These are phyloP conservation scores for Pimephales promelas DNA, from an alignment of 2,113 vertebrate species.

Conservation along the genomic window DNA sequence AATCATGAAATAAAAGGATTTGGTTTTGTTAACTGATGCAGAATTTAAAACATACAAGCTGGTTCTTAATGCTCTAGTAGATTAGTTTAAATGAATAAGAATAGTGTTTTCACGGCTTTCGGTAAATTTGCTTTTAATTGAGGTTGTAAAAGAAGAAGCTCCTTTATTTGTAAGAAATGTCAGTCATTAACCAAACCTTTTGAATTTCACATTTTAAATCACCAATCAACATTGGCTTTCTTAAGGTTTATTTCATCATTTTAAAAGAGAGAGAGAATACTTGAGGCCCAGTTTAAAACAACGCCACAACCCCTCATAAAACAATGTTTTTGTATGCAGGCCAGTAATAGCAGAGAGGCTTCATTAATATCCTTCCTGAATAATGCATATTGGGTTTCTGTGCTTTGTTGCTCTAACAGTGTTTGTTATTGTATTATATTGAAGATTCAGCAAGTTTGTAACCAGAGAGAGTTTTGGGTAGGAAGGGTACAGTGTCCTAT, in stretches of 20 bases:
- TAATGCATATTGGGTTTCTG: conserved; percentile 43
- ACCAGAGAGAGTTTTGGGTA: conserved; percentile 18
- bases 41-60: neutral
- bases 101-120: conserved; percentile 28
- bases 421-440: conserved; percentile 27
- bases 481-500: conserved; percentile 48
- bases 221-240: neutral
- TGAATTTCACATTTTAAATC: neutral
- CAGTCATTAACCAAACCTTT: neutral
- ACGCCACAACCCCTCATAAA: conserved; percentile 27
- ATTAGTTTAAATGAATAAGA: neutral
- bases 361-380: conserved; percentile 42
- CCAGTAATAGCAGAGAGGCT: conserved; percentile 34
- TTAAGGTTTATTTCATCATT: conserved; percentile 3
- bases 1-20: neutral
- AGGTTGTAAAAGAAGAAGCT: conserved; percentile 2
- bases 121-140: conserved; percentile 46
- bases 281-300: conserved; percentile 3
- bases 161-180: conserved; percentile 27
- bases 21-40: neutral
- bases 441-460: conserved; percentile 11
- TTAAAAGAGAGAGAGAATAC: neutral
- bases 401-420: conserved; percentile 31
- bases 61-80: conserved; percentile 15
- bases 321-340: conserved; percentile 30